A percentile compares a stretch with the other conserved stretches of the same genome.
Evolutionary conservation across 2,888 invertebrate species (phyloP).

Genomic region (Tachina lurida): DNA sequence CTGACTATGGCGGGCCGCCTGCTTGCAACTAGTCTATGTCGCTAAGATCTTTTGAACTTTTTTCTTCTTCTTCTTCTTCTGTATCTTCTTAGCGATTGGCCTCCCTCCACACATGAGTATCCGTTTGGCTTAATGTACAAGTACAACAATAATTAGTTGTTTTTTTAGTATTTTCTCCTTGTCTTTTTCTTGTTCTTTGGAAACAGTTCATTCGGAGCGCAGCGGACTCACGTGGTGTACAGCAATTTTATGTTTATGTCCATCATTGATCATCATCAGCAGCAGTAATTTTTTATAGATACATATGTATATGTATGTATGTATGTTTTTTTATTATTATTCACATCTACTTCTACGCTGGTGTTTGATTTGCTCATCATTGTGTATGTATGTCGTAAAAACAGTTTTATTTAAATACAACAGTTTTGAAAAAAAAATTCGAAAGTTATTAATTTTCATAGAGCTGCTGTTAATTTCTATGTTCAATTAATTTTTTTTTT

Average conservation of each 20-base stretch:
- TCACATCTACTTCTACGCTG: constrained; percentile 34
- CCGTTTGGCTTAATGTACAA: neutral
- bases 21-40: constrained; percentile 34
- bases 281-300: constrained; percentile 59
- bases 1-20: neutral
- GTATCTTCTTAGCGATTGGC: constrained; percentile 33
- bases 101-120: constrained; percentile 9
- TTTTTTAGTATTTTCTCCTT: constrained; percentile 37
- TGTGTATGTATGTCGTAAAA: constrained; percentile 38
- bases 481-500: constrained; percentile 27
- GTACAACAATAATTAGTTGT: constrained; percentile 58
- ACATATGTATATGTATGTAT: constrained; percentile 20
- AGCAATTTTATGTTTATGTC: constrained; percentile 67
- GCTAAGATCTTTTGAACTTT: constrained; percentile 69
- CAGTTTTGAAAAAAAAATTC: neutral
- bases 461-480: constrained; percentile 44
- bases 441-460: constrained; percentile 9
- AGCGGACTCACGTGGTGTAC: constrained; percentile 64
- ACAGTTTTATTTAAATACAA: constrained; percentile 45
- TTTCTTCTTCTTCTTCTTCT: constrained; percentile 7
- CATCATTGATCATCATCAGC: constrained; percentile 72
- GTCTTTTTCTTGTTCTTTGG: neutral
- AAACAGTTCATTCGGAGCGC: constrained; percentile 19
- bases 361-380: constrained; percentile 50
- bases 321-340: constrained; percentile 28